Percentiles rank a stretch among this genome's conserved stretches.
Evolutionary conservation across 37 sponge, comb jelly and placozoan species (phyloP).

Genomic region (Chondrosia reniformis): DNA sequence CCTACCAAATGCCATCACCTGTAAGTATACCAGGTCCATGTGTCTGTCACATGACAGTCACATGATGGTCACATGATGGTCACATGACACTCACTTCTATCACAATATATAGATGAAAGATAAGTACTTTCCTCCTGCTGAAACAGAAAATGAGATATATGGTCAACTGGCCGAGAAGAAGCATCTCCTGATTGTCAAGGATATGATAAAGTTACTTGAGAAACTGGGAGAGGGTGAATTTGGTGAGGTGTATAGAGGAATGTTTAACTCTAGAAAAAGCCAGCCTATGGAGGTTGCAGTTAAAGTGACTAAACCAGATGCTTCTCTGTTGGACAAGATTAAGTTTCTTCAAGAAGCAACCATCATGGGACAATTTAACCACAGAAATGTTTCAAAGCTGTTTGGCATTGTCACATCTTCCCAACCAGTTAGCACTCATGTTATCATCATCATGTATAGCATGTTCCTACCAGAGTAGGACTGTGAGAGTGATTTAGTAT

Average conservation of each 20-base stretch:
- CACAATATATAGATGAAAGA: background rate
- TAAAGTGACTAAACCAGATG: background rate
- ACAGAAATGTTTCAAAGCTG: slow-evolving; percentile 12
- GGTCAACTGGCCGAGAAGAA: slow-evolving; percentile 54
- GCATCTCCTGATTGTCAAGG: slow-evolving; percentile 39
- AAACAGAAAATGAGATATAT: slow-evolving; percentile 32
- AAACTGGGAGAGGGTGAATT: slow-evolving; percentile 29
- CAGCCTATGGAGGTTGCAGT: slow-evolving; percentile 18
- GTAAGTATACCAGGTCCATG: no score
- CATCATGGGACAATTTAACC: slow-evolving; percentile 33
- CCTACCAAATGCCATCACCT: no score
- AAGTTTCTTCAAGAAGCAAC: slow-evolving; percentile 36
- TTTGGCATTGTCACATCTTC: slow-evolving; percentile 27
- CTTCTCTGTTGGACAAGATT: slow-evolving; percentile 4
- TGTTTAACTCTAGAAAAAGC: slow-evolving; percentile 5
- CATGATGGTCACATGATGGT: no score
- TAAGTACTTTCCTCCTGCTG: slow-evolving; percentile 26
- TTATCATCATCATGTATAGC: background rate
- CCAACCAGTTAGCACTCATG: slow-evolving; percentile 19
- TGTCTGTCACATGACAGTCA: no score
- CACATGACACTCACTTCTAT: no score
- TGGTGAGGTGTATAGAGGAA: slow-evolving; percentile 19
- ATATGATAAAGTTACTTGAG: slow-evolving; percentile 8
- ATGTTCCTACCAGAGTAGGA: background rate
- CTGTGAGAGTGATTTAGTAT: background rate